Evolutionary conservation across 2,888 invertebrate species (phyloP).

Genomic region (Allophyes oxyacanthae): DNA sequence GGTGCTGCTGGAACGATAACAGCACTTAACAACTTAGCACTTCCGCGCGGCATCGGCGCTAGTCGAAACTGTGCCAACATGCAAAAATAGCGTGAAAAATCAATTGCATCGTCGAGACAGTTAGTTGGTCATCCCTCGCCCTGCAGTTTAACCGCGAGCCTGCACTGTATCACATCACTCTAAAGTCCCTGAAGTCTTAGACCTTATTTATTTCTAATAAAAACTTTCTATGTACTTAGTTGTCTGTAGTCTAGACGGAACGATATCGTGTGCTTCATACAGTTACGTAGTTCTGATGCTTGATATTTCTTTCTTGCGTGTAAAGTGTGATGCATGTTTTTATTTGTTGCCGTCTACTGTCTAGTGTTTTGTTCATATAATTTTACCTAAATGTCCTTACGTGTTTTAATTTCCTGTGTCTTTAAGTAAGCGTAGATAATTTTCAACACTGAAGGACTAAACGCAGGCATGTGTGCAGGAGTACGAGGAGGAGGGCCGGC

Average conservation of each 20-base stretch:
- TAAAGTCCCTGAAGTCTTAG: slow-evolving; percentile 26
- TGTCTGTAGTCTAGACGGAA: slow-evolving; percentile 45
- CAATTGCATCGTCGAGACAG: slow-evolving; percentile 78
- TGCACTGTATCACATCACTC: slow-evolving; percentile 72
- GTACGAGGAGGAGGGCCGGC: slow-evolving; percentile 91
- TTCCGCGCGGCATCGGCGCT: slow-evolving; percentile 44
- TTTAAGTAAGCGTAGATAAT: slow-evolving; percentile 18
- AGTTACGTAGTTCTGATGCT: slow-evolving; percentile 56
- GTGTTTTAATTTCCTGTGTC: slow-evolving; percentile 19
- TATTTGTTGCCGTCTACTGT: slow-evolving; percentile 55
- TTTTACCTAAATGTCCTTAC: slow-evolving; percentile 16
- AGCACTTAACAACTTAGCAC: slow-evolving; percentile 45
- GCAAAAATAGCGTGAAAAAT: slow-evolving; percentile 85
- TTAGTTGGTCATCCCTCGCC: slow-evolving; percentile 69
- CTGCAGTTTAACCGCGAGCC: slow-evolving; percentile 76
- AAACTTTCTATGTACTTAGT: slow-evolving; percentile 34
- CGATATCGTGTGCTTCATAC: slow-evolving; percentile 37
- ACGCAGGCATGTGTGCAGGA: slow-evolving; percentile 84
- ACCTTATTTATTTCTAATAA: slow-evolving; percentile 19
- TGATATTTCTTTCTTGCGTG: slow-evolving; percentile 65
- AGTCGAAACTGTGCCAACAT: slow-evolving; percentile 77
- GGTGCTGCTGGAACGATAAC: slow-evolving; percentile 26
- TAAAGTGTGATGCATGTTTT: slow-evolving; percentile 67
- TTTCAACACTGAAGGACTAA: slow-evolving; percentile 25
- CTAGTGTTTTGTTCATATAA: slow-evolving; percentile 41